phyloP scores from a whole-genome alignment of 1,140 invertebrate species.

The Pseudomyrmex cubaensis region DNA sequence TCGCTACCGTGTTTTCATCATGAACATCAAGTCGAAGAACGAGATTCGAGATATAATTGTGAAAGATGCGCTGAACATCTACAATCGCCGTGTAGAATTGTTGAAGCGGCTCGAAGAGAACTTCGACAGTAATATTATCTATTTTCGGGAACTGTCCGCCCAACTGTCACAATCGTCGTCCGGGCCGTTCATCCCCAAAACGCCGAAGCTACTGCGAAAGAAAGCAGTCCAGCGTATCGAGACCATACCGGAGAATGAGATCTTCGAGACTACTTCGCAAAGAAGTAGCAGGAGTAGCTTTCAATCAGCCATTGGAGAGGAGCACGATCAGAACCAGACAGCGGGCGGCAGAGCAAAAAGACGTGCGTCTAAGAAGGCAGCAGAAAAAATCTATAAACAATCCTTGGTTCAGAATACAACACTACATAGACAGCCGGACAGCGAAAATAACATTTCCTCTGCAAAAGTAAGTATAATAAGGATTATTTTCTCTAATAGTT shows the following conservation, averaged over 20 bases:
- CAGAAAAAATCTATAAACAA: slow-evolving; percentile 76
- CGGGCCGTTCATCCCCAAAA: slow-evolving; percentile 78
- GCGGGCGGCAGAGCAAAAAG: slow-evolving; percentile 63
- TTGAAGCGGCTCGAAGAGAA: slow-evolving; percentile 40
- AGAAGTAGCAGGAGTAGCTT: background rate
- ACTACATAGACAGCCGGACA: slow-evolving; percentile 51
- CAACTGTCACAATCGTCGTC: slow-evolving; percentile 71
- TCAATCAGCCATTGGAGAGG: slow-evolving; percentile 1
- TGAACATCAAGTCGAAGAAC: slow-evolving; percentile 53
- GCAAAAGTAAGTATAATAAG: slow-evolving; percentile 34
- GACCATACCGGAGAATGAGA: slow-evolving; percentile 79
- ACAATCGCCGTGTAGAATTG: slow-evolving; percentile 55
- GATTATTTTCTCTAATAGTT: background rate
- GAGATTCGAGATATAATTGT: slow-evolving; percentile 48
- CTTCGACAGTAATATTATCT: slow-evolving; percentile 53
- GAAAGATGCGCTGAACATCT: slow-evolving; percentile 50
- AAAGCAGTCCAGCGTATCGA: slow-evolving; percentile 72
- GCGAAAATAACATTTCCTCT: background rate
- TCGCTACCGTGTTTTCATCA: slow-evolving; percentile 34
- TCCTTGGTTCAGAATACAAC: slow-evolving; percentile 14
- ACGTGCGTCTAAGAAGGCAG: slow-evolving; percentile 76
- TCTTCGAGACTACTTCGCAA: slow-evolving; percentile 35
- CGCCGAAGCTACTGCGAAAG: slow-evolving; percentile 77
- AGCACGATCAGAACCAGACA: background rate
- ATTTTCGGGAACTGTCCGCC: slow-evolving; percentile 49